Conservation (phyloP, 2,888 invertebrate species). For the Drosophila affinis region DNA sequence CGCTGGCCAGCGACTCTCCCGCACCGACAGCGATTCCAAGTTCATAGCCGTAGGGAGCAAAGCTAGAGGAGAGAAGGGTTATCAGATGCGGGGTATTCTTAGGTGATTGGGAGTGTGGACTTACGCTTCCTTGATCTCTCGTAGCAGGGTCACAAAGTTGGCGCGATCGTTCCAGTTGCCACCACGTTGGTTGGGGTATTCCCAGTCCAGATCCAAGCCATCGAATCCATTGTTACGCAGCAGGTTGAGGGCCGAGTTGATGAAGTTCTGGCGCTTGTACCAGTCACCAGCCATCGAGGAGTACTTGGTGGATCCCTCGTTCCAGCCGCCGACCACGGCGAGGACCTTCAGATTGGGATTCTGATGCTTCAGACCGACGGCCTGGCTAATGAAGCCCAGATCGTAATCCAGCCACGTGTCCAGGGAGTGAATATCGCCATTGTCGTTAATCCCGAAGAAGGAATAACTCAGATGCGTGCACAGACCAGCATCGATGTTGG, state of each 20-base stretch:
- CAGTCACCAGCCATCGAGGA: conserved; percentile 90
- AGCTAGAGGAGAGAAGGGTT: conserved; percentile 27
- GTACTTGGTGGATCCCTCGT: conserved; percentile 94
- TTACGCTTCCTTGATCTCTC: conserved; percentile 63
- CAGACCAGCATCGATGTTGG: conserved; percentile 61
- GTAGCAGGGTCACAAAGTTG: conserved; percentile 85
- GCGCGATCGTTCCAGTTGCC: conserved; percentile 87
- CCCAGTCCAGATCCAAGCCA: conserved; percentile 96
- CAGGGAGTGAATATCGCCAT: conserved; percentile 56
- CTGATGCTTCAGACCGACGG: conserved; percentile 56
- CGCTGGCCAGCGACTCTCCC: conserved; percentile 50
- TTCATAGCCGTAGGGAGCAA: conserved; percentile 83
- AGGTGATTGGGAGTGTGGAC: conserved; percentile 84
- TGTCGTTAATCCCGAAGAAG: conserved; percentile 70
- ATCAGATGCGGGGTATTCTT: conserved; percentile 43
- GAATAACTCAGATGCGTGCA: conserved; percentile 76
- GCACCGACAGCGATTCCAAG: conserved; percentile 86
- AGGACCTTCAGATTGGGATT: conserved; percentile 86
- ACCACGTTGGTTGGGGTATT: conserved; percentile 88
- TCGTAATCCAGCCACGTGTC: conserved; percentile 68
- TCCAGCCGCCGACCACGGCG: conserved; percentile 96
- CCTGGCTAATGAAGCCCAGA: conserved; percentile 63
- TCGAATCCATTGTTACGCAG: conserved; percentile 92
- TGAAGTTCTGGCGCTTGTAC: conserved; percentile 88
- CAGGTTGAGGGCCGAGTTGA: conserved; percentile 89